These are phyloP conservation scores for Pilophorus perplexus DNA, from an alignment of 2,888 invertebrate genomes.

Conservation along the genomic window DNA sequence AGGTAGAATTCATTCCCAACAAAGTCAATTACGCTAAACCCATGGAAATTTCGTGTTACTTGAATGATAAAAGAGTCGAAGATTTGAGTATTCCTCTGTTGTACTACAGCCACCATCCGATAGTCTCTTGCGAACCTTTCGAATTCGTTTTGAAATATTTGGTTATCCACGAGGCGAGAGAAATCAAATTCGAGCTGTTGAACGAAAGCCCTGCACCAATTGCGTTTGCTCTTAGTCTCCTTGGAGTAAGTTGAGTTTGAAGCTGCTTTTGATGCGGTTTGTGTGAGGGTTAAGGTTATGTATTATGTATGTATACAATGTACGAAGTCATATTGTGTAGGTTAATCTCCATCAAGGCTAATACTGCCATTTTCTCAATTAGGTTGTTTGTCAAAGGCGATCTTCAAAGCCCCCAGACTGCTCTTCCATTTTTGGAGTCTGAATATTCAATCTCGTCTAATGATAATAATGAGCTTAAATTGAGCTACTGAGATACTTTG, in stretches of 20 bases:
- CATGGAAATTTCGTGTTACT: neutral
- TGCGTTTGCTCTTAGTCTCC: neutral
- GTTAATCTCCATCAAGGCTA: neutral
- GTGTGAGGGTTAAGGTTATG: no score
- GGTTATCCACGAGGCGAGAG: neutral
- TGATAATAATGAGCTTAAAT: no score
- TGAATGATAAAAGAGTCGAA: neutral
- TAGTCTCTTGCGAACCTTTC: conserved; percentile 7
- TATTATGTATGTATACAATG: no score
- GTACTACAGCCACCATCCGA: conserved; percentile 25
- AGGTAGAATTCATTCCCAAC: conserved; percentile 14
- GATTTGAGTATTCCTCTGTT: neutral
- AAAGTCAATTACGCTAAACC: neutral
- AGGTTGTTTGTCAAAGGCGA: no score
- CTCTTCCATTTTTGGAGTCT: no score
- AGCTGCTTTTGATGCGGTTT: no score
- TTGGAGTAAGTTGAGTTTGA: conserved; percentile 14
- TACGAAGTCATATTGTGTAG: no score
- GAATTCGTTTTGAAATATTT: conserved; percentile 3
- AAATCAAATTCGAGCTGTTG: neutral
- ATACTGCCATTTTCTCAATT: no score
- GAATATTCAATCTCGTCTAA: no score
- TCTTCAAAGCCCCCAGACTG: no score
- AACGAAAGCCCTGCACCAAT: conserved; percentile 2
- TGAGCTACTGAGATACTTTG: no score